A percentile compares a stretch with the other conserved stretches of the same genome.
Conservation (phyloP, 2,888 invertebrate genomes). For the Ophioninae sp. region DNA sequence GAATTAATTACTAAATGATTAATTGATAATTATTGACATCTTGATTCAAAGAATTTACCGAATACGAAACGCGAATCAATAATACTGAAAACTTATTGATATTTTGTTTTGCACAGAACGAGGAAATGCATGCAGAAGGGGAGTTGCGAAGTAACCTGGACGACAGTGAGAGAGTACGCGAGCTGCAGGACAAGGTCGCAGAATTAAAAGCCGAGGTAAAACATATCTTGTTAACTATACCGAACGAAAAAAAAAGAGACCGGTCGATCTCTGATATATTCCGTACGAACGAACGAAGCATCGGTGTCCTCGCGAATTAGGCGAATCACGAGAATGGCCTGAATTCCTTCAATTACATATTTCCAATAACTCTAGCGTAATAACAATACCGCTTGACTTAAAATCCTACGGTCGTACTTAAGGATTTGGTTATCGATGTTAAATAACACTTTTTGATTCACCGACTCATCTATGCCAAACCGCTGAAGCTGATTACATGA, state of each 20-base stretch:
- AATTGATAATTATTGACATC: no score
- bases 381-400: neutral
- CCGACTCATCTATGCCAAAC: no score
- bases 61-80: no score
- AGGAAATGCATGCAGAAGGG: constrained; percentile 96
- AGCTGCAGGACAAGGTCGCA: constrained; percentile 95
- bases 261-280: neutral
- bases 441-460: neutral
- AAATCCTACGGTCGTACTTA: neutral
- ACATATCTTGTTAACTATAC: constrained; percentile 50
- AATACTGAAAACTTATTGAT: neutral
- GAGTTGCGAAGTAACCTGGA: constrained; percentile 93
- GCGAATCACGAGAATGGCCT: neutral
- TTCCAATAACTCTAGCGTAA: neutral
- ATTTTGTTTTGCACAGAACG: constrained; percentile 86
- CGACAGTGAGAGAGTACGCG: constrained; percentile 92
- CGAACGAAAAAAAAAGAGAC: neutral
- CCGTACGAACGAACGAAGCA: neutral
- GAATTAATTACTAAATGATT: no score
- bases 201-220: constrained; percentile 96
- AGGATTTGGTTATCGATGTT: neutral
- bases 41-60: no score
- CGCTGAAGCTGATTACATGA: no score
- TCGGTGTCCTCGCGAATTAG: neutral
- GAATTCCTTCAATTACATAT: neutral